A percentile compares a stretch with the other conserved stretches of the same genome.
These are phyloP conservation scores for Macrophya annulata DNA, from an alignment of 2,888 invertebrate genomes.

Conservation along the genomic window DNA sequence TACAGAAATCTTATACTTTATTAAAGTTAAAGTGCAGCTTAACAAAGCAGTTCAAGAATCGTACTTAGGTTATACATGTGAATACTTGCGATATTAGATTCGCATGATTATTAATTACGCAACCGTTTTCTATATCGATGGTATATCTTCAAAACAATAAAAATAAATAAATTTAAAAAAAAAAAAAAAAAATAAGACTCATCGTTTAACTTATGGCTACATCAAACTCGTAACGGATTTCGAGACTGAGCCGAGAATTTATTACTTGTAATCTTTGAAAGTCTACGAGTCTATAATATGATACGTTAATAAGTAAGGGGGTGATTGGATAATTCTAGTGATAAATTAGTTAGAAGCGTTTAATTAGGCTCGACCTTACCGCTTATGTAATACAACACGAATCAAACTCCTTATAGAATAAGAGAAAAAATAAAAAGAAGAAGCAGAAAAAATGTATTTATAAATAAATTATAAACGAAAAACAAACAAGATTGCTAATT, in stretches of 20 bases:
- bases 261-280: constrained; percentile 36
- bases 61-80: not conserved
- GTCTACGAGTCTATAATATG: not conserved
- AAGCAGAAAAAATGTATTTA: too few relatives aligned
- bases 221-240: not conserved
- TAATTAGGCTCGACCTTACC: not conserved
- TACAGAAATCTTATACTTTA: constrained; percentile 16
- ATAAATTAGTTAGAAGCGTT: not conserved
- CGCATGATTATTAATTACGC: constrained; percentile 4
- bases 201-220: not conserved
- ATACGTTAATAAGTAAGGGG: not conserved
- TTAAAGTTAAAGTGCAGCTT: constrained; percentile 14
- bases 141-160: not conserved
- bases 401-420: not conserved
- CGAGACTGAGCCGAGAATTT: constrained; percentile 20
- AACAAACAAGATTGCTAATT: not conserved
- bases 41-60: not conserved
- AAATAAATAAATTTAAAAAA: not conserved
- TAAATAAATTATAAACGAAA: not conserved
- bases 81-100: not conserved
- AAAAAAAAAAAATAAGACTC: not conserved
- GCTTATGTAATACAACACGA: not conserved
- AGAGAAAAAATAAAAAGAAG: too few relatives aligned
- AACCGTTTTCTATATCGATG: not conserved
- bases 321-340: constrained; percentile 35